Conservation (phyloP, 2,797 vertebrate genomes). For the Etheostoma nigrum region DNA sequence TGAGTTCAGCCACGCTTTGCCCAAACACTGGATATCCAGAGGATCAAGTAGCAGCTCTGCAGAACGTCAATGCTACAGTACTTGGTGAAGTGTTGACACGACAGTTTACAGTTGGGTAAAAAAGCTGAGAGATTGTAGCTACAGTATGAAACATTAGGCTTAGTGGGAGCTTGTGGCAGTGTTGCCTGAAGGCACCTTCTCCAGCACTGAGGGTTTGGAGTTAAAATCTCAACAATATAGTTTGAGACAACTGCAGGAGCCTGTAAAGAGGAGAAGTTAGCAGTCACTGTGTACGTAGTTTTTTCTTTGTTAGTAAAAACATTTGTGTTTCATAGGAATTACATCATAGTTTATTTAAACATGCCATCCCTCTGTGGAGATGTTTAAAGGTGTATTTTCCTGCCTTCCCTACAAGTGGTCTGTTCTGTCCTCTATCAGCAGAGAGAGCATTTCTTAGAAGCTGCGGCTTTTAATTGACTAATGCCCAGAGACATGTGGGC, state of each 20-base stretch:
- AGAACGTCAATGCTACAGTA: constrained; percentile 21
- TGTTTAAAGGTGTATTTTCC: constrained; percentile 18
- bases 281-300: background rate
- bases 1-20: constrained; percentile 17
- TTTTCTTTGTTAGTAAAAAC: background rate
- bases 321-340: constrained; percentile 13
- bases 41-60: constrained; percentile 45
- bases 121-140: constrained; percentile 9
- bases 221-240: constrained; percentile 1
- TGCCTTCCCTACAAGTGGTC: constrained; percentile 27
- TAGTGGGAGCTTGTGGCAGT: constrained; percentile 7
- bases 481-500: constrained; percentile 69
- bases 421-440: constrained; percentile 16
- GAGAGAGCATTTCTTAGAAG: constrained; percentile 56
- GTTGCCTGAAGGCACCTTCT: constrained; percentile 30
- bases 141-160: constrained; percentile 19
- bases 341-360: constrained; percentile 15
- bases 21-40: constrained; percentile 37
- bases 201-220: background rate
- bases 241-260: background rate
- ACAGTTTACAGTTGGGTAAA: constrained; percentile 38
- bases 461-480: constrained; percentile 69
- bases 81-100: constrained; percentile 47
- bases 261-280: constrained; percentile 3
- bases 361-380: background rate